Base-by-base conservation (phyloP, 2,113 vertebrate genomes). In the Cardinalis cardinalis region DNA sequence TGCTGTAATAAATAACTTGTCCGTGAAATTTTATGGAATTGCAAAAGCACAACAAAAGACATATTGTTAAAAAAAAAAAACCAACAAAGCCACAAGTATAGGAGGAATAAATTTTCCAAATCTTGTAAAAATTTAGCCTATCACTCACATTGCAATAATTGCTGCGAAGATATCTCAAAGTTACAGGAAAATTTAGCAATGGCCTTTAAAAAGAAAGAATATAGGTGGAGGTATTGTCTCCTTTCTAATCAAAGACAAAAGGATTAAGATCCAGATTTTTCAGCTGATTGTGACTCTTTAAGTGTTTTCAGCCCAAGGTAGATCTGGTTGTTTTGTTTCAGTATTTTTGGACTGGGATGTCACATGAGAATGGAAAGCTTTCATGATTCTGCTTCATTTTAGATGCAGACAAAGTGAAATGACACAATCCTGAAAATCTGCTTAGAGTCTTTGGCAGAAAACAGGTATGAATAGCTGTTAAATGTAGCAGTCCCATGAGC, bases 1-100 rank as follows among this genome's bases (percentile, higher is more conserved):
- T 23, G 34, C 13, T 65, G 16, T 76, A 91, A 90, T 91, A 96
- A 93, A 78, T 71, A 86, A 74, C 7, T 73, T 70, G 56, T 84
- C 63, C 19, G 16, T 91, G 81, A 86, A 77, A 86, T 86, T 65
- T 91, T 86, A 93, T 80, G 58, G 51, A 56, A 53, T 74, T 72
- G 18, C 18, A 83, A 81, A 49, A 92, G 31, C 64, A 87, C 41
- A 66, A 66, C 41, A 85, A 75, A 89, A 81, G 15, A 68, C 15
- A 32, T 59, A 17, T 63, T 48, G 36, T 18, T 64, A 25, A 5
- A 58, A 49, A 34, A 49, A 34, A 43, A 41, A 38, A 8, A 8
- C 38, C 24, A 32, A 20, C 18, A 31, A 53, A 31, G 19, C 12
- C 53, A 38, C 14, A 28, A 61, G 80, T 38, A 58, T 26, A 18